Base-by-base conservation (phyloP, 2,888 invertebrate genomes). In the Rhyacophila evoluta region DNA sequence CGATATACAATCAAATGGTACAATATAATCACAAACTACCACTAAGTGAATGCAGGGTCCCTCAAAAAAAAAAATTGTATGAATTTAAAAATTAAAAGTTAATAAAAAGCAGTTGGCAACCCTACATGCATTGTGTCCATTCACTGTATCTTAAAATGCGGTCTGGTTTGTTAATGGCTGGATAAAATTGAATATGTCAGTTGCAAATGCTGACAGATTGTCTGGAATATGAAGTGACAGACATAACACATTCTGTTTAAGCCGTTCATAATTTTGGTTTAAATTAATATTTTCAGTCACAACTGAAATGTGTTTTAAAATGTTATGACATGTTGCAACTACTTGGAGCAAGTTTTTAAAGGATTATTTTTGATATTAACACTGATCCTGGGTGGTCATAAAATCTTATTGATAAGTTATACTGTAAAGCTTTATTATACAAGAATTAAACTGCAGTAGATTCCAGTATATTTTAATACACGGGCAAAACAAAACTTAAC, bases 171-270 rank as follows among this genome's bases (percentile, higher is more conserved):
- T 55, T 55, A 74, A 27, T 29, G 37, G 68, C 2, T 67, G 33
- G 37, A 75, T 70, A 37, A 71, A 79, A 79, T 79, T 79, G 75
- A 75, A 75, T 75, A 33, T 79, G 79, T 72, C 79, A 55, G 75
- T 78, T 71, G 41, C 29, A 69, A 12, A 74, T 37, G 2, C 11
- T 78, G 39, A 39, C 70, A 33, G 78, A 25, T 38, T 69, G 77
- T 77, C 74, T 75, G 74, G 25, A 15, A 33, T 38, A 39, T 10
- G 25, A 79, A 29, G 19, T 27, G 74, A 79, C 41, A 80, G 55
- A 15, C 71, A n/a, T 19, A n/a, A 27, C 38, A 67, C 38, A 69
- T 28, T 74, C 25, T 19, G 68, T 39, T 68, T n/a, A 68, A 29
- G 36, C 27, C 55, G 0, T 27, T 29, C 38, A 39, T 41, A 25